A percentile compares a stretch with the other conserved stretches of the same genome.
These are phyloP conservation scores for Lophius piscatorius DNA, from an alignment of 2,113 vertebrate species.

Conservation along the genomic window DNA sequence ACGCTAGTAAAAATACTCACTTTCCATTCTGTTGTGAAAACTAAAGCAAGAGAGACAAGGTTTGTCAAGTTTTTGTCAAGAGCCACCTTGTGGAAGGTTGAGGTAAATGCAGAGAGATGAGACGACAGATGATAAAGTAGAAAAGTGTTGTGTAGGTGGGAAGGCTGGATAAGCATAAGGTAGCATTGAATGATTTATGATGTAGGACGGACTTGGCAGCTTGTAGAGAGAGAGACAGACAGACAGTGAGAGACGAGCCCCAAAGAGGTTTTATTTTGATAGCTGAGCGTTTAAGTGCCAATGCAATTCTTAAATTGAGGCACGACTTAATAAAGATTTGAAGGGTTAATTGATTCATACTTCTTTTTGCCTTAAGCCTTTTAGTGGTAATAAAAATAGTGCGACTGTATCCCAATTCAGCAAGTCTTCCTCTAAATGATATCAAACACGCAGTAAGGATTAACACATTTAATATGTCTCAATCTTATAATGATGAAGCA, in stretches of 20 bases:
- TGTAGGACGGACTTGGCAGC: constrained; percentile 35
- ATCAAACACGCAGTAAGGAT: constrained; percentile 23
- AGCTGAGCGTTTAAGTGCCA: constrained; percentile 55
- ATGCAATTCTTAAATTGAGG: constrained; percentile 43
- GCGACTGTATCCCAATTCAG: constrained; percentile 26
- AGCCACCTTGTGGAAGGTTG: constrained; percentile 73
- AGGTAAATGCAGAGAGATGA: constrained; percentile 73
- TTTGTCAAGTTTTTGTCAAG: constrained; percentile 77
- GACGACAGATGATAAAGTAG: constrained; percentile 79
- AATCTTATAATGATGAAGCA: constrained; percentile 15
- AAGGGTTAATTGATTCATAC: constrained; percentile 23
- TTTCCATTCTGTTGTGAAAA: constrained; percentile 84
- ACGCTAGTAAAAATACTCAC: constrained; percentile 80
- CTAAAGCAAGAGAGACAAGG: constrained; percentile 82
- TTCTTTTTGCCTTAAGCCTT: constrained; percentile 9
- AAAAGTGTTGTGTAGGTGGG: constrained; percentile 47
- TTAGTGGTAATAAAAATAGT: constrained; percentile 10
- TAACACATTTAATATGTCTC: constrained; percentile 15
- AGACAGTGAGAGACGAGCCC: constrained; percentile 12
- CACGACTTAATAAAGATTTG: constrained; percentile 15
- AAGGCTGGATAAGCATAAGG: constrained; percentile 77
- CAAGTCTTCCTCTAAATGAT: constrained; percentile 27
- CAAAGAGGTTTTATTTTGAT: constrained; percentile 53
- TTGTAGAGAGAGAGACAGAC: constrained; percentile 15
- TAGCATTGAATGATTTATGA: constrained; percentile 71